Conservation (phyloP, 2,888 invertebrate species). For the Seladonia tumulorum region DNA sequence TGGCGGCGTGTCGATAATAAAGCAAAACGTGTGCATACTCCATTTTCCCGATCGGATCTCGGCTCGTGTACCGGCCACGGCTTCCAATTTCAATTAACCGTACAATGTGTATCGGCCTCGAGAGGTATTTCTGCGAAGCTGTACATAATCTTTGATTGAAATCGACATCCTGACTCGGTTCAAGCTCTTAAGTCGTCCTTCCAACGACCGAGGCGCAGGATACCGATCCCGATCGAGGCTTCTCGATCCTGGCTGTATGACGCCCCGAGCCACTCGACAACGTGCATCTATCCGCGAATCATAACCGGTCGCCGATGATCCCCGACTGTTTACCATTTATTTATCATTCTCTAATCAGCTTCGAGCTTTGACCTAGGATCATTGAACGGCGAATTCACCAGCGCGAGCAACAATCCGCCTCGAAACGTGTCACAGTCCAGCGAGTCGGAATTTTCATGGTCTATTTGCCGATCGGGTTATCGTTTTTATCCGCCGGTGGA, state of each 20-base stretch:
- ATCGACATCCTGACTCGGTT: constrained; percentile 52
- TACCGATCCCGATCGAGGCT: constrained; percentile 56
- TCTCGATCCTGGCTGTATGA: constrained; percentile 39
- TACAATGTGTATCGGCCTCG: constrained; percentile 39
- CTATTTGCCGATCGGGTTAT: too few species aligned
- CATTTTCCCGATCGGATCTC: constrained; percentile 28
- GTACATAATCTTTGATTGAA: constrained; percentile 62
- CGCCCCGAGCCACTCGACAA: constrained; percentile 34
- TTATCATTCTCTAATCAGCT: constrained; percentile 33
- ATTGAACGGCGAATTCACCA: not conserved
- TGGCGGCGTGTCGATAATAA: not conserved
- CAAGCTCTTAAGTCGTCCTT: constrained; percentile 37
- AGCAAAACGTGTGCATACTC: not conserved
- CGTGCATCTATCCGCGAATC: constrained; percentile 33
- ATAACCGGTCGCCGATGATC: constrained; percentile 54
- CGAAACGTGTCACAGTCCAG: not conserved
- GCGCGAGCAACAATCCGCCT: not conserved
- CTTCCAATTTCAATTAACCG: constrained; percentile 56
- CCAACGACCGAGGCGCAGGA: constrained; percentile 40
- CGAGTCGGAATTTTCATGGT: not conserved
- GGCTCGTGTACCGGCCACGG: constrained; percentile 28
- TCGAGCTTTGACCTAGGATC: not conserved
- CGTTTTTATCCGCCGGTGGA: not conserved
- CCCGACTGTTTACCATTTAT: constrained; percentile 42
- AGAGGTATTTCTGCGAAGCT: constrained; percentile 58